Conservation (phyloP, 2,888 invertebrate genomes). For the Pheosia gnoma region DNA sequence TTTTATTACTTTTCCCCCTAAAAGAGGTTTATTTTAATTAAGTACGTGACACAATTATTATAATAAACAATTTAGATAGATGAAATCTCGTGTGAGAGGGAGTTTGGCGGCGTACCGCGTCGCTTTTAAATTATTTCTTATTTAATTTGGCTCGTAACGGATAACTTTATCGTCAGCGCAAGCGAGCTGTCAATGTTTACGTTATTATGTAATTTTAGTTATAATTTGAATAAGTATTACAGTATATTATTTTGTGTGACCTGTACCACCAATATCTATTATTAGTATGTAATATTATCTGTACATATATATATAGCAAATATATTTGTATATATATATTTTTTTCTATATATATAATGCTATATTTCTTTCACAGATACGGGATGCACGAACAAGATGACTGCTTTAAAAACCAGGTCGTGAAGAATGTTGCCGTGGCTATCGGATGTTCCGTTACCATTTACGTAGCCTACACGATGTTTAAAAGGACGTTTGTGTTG, state of each 20-base stretch:
- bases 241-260: too few relatives aligned
- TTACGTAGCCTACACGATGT: constrained; percentile 5
- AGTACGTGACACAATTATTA: constrained; percentile 29
- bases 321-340: too few relatives aligned
- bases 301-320: too few relatives aligned
- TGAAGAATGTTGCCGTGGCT: not conserved
- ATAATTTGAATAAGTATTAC: too few relatives aligned
- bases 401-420: not conserved
- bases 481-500: constrained; percentile 7
- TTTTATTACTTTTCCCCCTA: constrained; percentile 5
- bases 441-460: constrained; percentile 7
- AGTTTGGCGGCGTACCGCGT: constrained; percentile 9
- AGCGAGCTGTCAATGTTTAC: too few relatives aligned
- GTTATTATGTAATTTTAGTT: too few relatives aligned
- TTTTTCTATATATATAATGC: not conserved
- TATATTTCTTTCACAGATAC: constrained; percentile 10
- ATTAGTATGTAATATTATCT: too few relatives aligned
- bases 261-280: too few relatives aligned
- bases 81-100: constrained; percentile 6
- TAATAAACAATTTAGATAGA: constrained; percentile 18
- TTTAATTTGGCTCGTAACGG: constrained; percentile 9
- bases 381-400: not conserved
- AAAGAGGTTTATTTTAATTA: constrained; percentile 25
- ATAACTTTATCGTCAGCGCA: not conserved
- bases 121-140: not conserved